These are phyloP conservation scores for Propithecus deckenii DNA, from an alignment of 2,797 vertebrate species.

Conservation along the genomic window DNA sequence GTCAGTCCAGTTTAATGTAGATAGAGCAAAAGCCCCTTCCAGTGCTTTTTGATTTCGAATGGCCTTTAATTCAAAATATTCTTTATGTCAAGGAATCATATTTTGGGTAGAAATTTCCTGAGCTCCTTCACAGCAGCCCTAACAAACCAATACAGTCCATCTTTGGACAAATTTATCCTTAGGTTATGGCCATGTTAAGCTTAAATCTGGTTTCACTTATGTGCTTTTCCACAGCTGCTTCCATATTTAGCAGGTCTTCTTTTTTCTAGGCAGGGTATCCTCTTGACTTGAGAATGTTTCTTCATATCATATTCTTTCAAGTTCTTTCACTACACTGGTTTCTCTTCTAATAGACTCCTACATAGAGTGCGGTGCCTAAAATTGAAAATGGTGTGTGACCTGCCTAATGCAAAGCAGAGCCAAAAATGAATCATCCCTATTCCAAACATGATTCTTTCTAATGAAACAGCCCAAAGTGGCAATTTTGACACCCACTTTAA, in stretches of 20 bases:
- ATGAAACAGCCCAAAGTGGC: background rate
- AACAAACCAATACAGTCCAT: background rate
- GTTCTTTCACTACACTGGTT: background rate
- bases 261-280: background rate
- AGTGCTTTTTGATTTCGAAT: too few species aligned
- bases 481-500: background rate
- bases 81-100: too few species aligned
- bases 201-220: background rate
- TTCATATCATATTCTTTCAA: background rate
- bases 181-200: background rate
- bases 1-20: too few species aligned
- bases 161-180: background rate
- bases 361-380: background rate
- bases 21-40: too few species aligned
- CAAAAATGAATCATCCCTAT: conserved; percentile 6
- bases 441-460: background rate
- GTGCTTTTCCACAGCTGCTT: background rate
- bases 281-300: background rate
- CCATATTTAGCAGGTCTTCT: background rate
- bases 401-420: background rate
- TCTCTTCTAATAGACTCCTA: background rate
- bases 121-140: too few species aligned
- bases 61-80: too few species aligned
- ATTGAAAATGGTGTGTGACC: background rate
- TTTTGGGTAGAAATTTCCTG: too few species aligned